Evolutionary conservation across 35 echinoderm and acorn worm genomes (phyloP), one percentile per base, ranked within the genome.

Genomic region (Patiria miniata): DNA sequence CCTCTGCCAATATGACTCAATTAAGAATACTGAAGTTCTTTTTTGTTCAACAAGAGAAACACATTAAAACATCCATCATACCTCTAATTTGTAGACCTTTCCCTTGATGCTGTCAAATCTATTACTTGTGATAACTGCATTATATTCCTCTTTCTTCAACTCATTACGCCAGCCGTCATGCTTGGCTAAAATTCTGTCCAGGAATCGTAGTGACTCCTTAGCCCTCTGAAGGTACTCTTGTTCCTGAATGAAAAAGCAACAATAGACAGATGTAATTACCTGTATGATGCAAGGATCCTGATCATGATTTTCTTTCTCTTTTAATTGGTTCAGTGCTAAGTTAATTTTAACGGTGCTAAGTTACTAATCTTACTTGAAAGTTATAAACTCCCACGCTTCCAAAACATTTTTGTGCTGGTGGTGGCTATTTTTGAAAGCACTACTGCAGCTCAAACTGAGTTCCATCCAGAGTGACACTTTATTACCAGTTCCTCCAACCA

Each of bases 171-270:
- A 97, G 16, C 79, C 65, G 16, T 93, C 84, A n/a, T 83, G 80
- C 21, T 57, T 86, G 51, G 47, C 79, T n/a, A 93, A n/a, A 0
- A 93, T 54, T 29, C 59, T 77, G 22, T 93, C 77, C 19, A 93
- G 78, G 47, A 68, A 17, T 7, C 36, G 39, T 5, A 90, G 28
- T 8, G 95, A 80, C 36, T 97, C 95, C 56, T 97, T 89, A 54
- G 95, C 92, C 55, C 90, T 93, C 78, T 97, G 87, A 21, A 93
- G 44, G 68, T 90, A 97, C 51, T 82, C 88, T 80, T 97, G 95
- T 39, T 97, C 91, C 95, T 97, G 86, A 36, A 81, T 40, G 10
- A 61, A 37, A 89, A 81, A 81, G 18, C 10, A 36, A 12, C 16
- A n/a, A 80, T 19, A 81, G 17, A 39, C 33, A 81, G 22, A 85